phyloP scores from a whole-genome alignment of 53 echinoderm and acorn worm genomes.

The Hippasteria phrygiana region DNA sequence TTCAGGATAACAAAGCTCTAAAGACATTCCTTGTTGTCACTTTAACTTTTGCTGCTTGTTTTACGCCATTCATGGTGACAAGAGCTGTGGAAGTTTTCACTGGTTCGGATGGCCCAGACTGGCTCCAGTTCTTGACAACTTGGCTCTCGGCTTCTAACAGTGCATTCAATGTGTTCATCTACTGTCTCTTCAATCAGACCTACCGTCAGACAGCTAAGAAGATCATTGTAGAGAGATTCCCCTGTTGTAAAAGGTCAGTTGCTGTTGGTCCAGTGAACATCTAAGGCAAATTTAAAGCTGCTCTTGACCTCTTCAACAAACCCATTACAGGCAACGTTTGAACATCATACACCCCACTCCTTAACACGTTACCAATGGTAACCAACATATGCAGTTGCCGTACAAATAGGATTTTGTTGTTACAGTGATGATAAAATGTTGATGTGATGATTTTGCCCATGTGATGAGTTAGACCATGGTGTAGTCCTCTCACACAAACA shows the following conservation, averaged over 20 bases:
- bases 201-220: slow-evolving; percentile 28
- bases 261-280: slow-evolving; percentile 3
- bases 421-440: no score
- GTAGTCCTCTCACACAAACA: no score
- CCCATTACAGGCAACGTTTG: no score
- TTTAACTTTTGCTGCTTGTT: slow-evolving; percentile 11
- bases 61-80: background rate
- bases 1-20: slow-evolving; percentile 7
- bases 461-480: no score
- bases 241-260: background rate
- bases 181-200: slow-evolving; percentile 37
- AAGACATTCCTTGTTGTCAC: slow-evolving; percentile 39
- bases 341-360: no score
- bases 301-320: no score
- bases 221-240: background rate
- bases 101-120: background rate
- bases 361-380: no score
- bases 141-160: slow-evolving; percentile 6
- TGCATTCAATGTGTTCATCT: slow-evolving; percentile 19
- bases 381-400: no score
- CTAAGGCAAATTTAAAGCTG: background rate
- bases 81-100: background rate
- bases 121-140: background rate
- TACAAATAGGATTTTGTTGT: no score
- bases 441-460: no score